phyloP scores from a whole-genome alignment of 2,888 invertebrate genomes.

The Dichetophora obliterata region DNA sequence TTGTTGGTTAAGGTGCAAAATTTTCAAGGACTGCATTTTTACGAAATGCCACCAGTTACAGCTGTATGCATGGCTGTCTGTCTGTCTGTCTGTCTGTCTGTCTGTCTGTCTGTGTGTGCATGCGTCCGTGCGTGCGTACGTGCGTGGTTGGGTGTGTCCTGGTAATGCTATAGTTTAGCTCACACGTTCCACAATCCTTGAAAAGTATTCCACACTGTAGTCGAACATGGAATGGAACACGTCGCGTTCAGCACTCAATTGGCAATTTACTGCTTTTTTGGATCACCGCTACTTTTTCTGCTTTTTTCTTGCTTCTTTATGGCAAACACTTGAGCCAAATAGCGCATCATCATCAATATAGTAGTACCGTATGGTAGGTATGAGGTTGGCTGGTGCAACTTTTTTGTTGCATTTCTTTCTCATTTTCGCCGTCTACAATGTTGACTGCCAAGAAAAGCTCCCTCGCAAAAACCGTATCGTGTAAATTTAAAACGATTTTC shows the following conservation, averaged over 20 bases:
- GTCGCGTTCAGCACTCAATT: constrained; percentile 23
- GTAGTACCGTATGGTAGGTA: too few species aligned
- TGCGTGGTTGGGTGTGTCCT: too few species aligned
- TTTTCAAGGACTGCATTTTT: neutral
- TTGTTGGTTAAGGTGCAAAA: too few species aligned
- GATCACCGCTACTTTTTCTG: neutral
- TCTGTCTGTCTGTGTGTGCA: neutral
- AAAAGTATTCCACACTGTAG: neutral
- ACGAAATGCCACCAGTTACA: neutral
- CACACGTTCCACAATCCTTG: neutral
- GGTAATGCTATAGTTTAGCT: neutral
- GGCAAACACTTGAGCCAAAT: neutral
- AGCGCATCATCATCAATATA: too few species aligned
- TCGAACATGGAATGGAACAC: neutral
- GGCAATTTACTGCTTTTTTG: constrained; percentile 11
- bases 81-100: neutral
- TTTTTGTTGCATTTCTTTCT: too few species aligned
- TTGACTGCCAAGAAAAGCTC: neutral
- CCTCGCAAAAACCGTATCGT: constrained; percentile 25
- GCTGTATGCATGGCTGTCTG: neutral
- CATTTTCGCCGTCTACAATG: neutral
- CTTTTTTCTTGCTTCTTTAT: neutral
- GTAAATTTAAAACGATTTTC: constrained; percentile 45
- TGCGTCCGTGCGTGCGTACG: too few species aligned
- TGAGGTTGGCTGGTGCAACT: too few species aligned